Evolutionary conservation across 2,113 vertebrate species (phyloP), one percentile per base, ranked within the genome.

Genomic region (Erythrolamprus reginae): DNA sequence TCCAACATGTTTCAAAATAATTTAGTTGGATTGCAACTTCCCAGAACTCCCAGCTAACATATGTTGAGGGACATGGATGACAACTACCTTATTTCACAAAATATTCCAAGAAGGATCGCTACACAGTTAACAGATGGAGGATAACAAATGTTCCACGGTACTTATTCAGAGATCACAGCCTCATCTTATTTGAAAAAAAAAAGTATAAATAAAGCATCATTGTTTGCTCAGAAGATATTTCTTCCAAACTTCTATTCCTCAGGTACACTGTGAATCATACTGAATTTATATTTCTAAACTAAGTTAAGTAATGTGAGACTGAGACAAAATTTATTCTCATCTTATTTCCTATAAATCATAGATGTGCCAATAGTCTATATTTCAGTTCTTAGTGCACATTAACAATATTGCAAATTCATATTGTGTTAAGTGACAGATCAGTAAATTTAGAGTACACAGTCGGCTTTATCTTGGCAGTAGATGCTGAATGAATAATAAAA

Each of bases 401-500:
- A 96, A n/a, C 88, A 95, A 56, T 93, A 96, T 92, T 95, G 61
- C 95, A 94, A 97, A 96, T 96, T 95, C 92, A 95, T 95, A 92
- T 87, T 95, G 90, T 92, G 92, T 90, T 93, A 92, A 90, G 89
- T 95, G 95, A 93, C 93, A 96, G 88, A 93, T 5, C 87, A 84
- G 88, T 96, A 91, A 93, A 95, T 96, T 95, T 96, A 92, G 95
- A 92, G 86, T 77, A 93, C 56, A 95, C 42, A 93, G 87, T 52
- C 47, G 23, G 91, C 53, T 95, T 95, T 90, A 94, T 96, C 94
- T 95, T 93, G 94, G 48, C 86, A 92, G 83, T 94, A 87, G 86
- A 61, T 94, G 47, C 13, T 53, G 93, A 95, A 94, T 93, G 93
- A 96, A 96, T 96, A 96, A 96, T 96, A 97, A 97, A 96, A 82